Evolutionary conservation across 2,797 vertebrate species (phyloP).

Genomic region (Sebastes wilsoni): DNA sequence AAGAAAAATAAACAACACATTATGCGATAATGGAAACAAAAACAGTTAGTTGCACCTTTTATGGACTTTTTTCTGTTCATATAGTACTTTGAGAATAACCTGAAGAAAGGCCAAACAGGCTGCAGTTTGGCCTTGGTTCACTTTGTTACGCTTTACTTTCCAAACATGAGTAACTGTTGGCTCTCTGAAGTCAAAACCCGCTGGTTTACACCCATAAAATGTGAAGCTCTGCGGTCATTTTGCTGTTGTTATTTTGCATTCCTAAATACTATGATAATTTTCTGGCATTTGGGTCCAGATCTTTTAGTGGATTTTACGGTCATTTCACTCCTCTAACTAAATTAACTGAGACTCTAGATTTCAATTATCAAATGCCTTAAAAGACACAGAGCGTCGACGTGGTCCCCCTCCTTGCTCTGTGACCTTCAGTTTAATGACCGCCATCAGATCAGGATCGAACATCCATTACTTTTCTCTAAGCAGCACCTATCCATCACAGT

Average conservation of each 20-base stretch:
- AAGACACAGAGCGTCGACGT: not conserved
- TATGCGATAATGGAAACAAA: not conserved
- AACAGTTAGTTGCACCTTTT: not conserved
- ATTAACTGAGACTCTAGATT: conserved; percentile 9
- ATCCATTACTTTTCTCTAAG: conserved; percentile 26
- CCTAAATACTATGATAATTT: not conserved
- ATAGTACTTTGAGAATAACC: not conserved
- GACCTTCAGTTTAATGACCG: conserved; percentile 42
- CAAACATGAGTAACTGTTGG: conserved; percentile 10
- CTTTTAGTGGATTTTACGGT: not conserved
- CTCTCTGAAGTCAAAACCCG: not conserved
- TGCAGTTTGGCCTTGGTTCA: not conserved
- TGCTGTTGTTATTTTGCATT: not conserved
- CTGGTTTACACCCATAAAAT: not conserved
- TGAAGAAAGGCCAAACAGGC: not conserved
- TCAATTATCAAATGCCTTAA: conserved; percentile 4
- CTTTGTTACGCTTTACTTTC: not conserved
- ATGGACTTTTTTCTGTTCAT: not conserved
- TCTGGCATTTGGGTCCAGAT: not conserved
- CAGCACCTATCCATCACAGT: conserved; percentile 22
- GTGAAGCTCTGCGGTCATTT: not conserved
- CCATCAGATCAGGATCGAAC: conserved; percentile 30
- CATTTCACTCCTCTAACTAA: not conserved
- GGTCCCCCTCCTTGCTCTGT: not conserved
- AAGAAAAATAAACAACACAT: not conserved